phyloP scores from a whole-genome alignment of 2,113 vertebrate species.

The Periophthalmus modestus region DNA sequence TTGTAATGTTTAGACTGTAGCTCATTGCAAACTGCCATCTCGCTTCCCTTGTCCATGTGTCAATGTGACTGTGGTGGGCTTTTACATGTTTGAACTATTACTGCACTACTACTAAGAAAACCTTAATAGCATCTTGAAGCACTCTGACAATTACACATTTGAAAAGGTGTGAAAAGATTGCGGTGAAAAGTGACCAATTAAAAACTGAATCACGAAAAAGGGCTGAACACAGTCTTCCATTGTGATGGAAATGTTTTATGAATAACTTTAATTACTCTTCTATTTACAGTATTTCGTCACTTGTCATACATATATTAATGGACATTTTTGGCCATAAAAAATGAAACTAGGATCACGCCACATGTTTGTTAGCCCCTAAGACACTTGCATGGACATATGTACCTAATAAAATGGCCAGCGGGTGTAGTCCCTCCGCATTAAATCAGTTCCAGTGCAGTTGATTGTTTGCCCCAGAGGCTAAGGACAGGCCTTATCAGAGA shows the following conservation, averaged over 20 bases:
- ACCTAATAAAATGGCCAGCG: background rate
- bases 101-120: background rate
- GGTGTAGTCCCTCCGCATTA: constrained; percentile 14
- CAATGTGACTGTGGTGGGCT: background rate
- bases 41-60: background rate
- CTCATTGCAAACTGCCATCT: background rate
- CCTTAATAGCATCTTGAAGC: background rate
- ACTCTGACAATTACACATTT: background rate
- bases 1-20: background rate
- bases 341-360: background rate
- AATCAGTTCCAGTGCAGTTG: constrained; percentile 27
- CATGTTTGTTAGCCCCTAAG: background rate
- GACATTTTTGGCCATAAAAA: background rate
- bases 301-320: background rate
- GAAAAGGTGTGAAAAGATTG: background rate
- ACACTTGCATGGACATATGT: background rate
- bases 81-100: background rate
- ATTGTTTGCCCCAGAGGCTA: constrained; percentile 17
- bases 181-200: background rate
- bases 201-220: background rate
- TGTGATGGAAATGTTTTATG: background rate
- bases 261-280: no score
- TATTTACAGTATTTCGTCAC: background rate
- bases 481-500: constrained; percentile 47
- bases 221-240: no score